Base-by-base conservation (phyloP, 2,888 invertebrate species). In the Drosophila siamana region DNA sequence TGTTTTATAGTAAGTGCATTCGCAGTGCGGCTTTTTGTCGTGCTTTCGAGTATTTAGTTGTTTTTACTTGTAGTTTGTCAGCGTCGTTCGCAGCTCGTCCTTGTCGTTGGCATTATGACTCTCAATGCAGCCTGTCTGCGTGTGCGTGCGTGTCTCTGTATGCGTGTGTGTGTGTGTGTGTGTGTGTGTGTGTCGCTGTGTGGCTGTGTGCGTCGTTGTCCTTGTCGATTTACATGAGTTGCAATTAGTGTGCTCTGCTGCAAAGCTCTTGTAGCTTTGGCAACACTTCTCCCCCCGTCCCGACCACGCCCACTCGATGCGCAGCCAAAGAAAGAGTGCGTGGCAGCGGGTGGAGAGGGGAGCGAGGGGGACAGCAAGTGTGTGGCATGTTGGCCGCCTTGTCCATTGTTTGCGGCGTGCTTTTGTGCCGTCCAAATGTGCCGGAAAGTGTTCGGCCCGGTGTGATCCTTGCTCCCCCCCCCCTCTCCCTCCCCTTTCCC, bases 161-260 rank as follows among this genome's bases (percentile, higher is more conserved):
- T n/a, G 4, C 4, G 30, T 30, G 30, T 30, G 30, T 1, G 11
- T 30, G 11, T 3, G 30, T 9, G 30, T 30, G 11, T 11, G 30
- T 30, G 11, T 30, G 66, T 11, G 43, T 48, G 55, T 62, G 68
- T 22, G 54, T 59, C 65, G 4, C 6, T 6, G 30, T 30, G 30
- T 8, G 30, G 19, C 19, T 48, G 57, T 40, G 68, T 11, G 43
- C 47, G 55, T 62, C 67, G 72, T 55, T 84, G 82, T 85, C 74
- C 81, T 84, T 84, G 82, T 84, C 84, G 85, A 82, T 84, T 83
- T 82, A 83, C 82, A 83, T 80, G 84, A 82, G 84, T 85, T 81
- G 84, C 86, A 85, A 85, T 85, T 85, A 85, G 86, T 85, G 76
- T 80, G 77, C 83, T 83, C 71, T 47, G 47, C 36, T 57, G 69